Conservation (phyloP, 2,113 vertebrate genomes). For the Scartelaos histophorus region DNA sequence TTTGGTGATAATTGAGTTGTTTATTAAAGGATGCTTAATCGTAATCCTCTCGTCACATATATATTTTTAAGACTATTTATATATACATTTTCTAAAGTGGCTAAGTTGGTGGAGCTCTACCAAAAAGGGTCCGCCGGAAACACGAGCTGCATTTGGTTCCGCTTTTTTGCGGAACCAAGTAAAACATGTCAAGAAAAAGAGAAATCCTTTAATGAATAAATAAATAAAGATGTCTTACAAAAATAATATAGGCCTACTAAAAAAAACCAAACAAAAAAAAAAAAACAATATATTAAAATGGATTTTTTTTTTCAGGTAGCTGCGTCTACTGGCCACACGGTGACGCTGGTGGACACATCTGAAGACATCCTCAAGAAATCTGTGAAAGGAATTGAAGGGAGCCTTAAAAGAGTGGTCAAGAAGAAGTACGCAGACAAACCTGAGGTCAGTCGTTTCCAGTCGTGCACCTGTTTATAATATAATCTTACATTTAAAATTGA, state of each 20-base stretch:
- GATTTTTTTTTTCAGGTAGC: conserved; percentile 78
- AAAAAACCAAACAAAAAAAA: not conserved
- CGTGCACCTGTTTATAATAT: not conserved
- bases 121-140: not conserved
- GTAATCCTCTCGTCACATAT: not conserved
- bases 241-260: not conserved
- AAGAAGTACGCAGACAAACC: conserved; percentile 96
- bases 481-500: not conserved
- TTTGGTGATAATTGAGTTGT: not conserved
- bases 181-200: not conserved
- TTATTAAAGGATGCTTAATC: not conserved
- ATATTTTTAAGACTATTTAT: not conserved
- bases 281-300: not conserved
- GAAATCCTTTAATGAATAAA: not conserved
- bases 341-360: conserved; percentile 92
- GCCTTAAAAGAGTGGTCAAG: conserved; percentile 87
- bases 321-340: conserved; percentile 89
- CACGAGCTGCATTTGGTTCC: not conserved
- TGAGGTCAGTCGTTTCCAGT: conserved; percentile 74
- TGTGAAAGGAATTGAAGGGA: conserved; percentile 86
- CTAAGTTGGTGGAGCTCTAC: not conserved
- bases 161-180: not conserved
- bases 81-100: not conserved
- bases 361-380: conserved; percentile 91
- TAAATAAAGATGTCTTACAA: not conserved